A percentile compares a stretch with the other conserved stretches of the same genome.
These are phyloP conservation scores for Netelia fuscicornis DNA, from an alignment of 2,888 invertebrate genomes.

Conservation along the genomic window DNA sequence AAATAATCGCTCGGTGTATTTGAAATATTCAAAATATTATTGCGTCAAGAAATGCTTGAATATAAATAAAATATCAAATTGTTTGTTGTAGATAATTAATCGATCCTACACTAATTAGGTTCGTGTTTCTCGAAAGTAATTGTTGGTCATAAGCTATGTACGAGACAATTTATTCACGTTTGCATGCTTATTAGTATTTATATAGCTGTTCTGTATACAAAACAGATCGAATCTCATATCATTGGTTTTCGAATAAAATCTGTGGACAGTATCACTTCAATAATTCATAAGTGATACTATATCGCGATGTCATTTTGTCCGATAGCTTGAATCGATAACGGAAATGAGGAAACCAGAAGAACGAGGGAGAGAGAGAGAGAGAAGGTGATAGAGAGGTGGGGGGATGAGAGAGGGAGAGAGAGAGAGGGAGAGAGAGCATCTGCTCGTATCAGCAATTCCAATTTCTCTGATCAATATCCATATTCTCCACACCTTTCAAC, in stretches of 20 bases:
- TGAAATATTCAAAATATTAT: too few species aligned
- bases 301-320: constrained; percentile 6
- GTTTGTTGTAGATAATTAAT: not conserved
- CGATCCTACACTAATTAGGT: not conserved
- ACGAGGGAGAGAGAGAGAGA: not conserved
- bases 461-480: constrained; percentile 35
- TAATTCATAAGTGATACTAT: not conserved
- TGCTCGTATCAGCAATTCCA: constrained; percentile 38
- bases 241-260: constrained; percentile 1
- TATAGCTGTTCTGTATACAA: constrained; percentile 6
- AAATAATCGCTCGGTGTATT: too few species aligned
- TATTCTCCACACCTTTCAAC: not conserved
- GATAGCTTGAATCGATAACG: constrained; percentile 18
- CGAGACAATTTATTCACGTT: too few species aligned
- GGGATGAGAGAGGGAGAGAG: not conserved
- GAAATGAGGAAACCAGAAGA: not conserved
- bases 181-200: too few species aligned
- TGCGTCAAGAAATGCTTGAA: too few species aligned
- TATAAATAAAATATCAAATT: too few species aligned
- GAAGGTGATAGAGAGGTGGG: too few species aligned
- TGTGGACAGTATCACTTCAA: not conserved
- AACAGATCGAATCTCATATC: not conserved
- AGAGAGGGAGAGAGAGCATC: not conserved
- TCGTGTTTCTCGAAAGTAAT: not conserved
- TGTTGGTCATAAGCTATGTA: not conserved